A percentile compares a stretch with the other conserved stretches of the same genome.
phyloP scores from a whole-genome alignment of 2,888 invertebrate species.

The Sisyra nigra region DNA sequence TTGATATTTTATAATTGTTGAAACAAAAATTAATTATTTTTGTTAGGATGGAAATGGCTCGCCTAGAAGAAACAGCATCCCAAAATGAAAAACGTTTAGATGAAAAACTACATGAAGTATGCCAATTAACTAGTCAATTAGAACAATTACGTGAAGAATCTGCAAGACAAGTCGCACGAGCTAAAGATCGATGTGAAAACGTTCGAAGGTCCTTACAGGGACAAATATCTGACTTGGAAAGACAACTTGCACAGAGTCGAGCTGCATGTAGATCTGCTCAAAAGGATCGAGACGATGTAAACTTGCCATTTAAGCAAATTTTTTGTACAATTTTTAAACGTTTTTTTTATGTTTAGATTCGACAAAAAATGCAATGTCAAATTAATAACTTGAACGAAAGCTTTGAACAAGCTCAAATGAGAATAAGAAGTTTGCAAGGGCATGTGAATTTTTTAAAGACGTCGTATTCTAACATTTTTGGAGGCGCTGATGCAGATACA shows the following conservation, averaged over 20 bases:
- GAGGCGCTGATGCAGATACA: background rate
- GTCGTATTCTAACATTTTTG: slow-evolving; percentile 21
- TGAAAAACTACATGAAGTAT: slow-evolving; percentile 51
- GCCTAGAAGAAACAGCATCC: slow-evolving; percentile 39
- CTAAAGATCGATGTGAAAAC: slow-evolving; percentile 49
- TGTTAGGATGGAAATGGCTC: slow-evolving; percentile 29
- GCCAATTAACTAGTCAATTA: slow-evolving; percentile 43
- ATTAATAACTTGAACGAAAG: slow-evolving; percentile 48
- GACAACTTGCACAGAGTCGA: slow-evolving; percentile 44
- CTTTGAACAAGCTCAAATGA: slow-evolving; percentile 47
- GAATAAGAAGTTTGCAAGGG: slow-evolving; percentile 43
- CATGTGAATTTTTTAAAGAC: slow-evolving; percentile 44
- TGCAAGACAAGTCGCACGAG: slow-evolving; percentile 43
- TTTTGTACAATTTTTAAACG: background rate
- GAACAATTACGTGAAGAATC: slow-evolving; percentile 52
- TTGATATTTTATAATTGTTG: slow-evolving; percentile 3
- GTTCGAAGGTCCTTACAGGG: slow-evolving; percentile 44
- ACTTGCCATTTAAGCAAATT: slow-evolving; percentile 1
- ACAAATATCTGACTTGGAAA: slow-evolving; percentile 47
- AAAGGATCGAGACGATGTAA: slow-evolving; percentile 47
- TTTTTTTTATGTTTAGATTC: slow-evolving; percentile 28
- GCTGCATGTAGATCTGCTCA: slow-evolving; percentile 47
- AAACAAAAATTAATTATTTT: background rate
- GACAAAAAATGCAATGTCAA: slow-evolving; percentile 52
- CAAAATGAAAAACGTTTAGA: slow-evolving; percentile 43